These are phyloP conservation scores for Sminthopsis crassicaudata DNA, from an alignment of 2,113 vertebrate species.

Conservation along the genomic window DNA sequence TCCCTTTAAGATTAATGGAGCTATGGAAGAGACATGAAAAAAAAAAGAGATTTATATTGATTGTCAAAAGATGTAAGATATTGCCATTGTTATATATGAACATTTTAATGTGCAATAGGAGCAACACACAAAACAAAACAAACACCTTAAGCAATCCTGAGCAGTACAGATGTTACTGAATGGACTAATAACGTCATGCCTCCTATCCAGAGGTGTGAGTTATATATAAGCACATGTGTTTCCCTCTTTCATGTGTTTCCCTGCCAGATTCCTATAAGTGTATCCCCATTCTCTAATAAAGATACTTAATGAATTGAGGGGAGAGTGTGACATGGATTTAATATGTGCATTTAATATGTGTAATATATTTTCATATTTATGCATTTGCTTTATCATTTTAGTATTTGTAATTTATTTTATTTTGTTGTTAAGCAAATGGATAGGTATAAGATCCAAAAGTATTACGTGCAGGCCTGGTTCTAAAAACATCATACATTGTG, in stretches of 20 bases:
- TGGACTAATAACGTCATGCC: not conserved
- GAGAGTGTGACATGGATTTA: not conserved
- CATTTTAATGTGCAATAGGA: not conserved
- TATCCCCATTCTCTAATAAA: not conserved
- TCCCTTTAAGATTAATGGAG: not conserved
- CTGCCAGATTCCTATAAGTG: not conserved
- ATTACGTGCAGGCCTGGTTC: not conserved
- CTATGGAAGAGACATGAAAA: not conserved
- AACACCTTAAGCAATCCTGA: not conserved
- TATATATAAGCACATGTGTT: not conserved
- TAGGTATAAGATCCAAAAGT: not conserved
- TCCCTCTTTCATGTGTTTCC: not conserved
- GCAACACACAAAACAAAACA: not conserved
- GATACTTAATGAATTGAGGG: not conserved
- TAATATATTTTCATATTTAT: not conserved
- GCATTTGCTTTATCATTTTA: not conserved
- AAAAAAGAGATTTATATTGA: not conserved
- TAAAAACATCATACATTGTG: not conserved
- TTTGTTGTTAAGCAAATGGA: not conserved
- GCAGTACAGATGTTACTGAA: not conserved
- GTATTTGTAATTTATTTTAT: not conserved
- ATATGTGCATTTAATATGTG: not conserved
- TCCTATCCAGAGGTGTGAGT: not conserved
- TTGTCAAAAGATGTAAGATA: not conserved
- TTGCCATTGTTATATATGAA: not conserved